Base-by-base conservation (phyloP, 2,797 vertebrate genomes). In the Cryptoprocta ferox region DNA sequence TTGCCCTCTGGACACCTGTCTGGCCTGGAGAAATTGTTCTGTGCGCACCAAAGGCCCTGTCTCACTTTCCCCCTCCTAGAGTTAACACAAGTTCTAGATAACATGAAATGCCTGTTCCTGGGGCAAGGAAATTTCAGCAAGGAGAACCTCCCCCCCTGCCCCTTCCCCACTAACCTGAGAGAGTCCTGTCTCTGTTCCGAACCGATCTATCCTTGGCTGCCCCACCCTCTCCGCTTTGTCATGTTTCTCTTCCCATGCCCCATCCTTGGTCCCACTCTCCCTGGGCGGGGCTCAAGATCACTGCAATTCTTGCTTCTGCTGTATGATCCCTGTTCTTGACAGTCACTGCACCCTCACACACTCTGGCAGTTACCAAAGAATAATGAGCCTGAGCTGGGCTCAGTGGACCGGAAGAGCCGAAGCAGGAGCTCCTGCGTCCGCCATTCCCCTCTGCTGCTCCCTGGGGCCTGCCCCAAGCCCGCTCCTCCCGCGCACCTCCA, bases 331-430 rank as follows among this genome's bases (percentile, higher is more conserved):
- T 92, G 39, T 9, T 96, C 89, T 80, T 83, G 78, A 75, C 65
- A 53, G 73, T 48, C 85, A 65, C 68, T 88, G 70, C 16, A 8
- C 53, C 39, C 80, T 73, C 30, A 6, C 0, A 13, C 10, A 28
- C 95, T 86, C 96, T 73, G 91, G 37, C 97, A 48, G 75, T 95
- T 88, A 94, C 66, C 94, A 65, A 97, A 56, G 48, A 92, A 95
- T 75, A 86, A 37, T 76, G 91, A 91, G 82, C 83, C 89, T 53
- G 75, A 8, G 4, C 59, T 80, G 70, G 79, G 87, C 50, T n/a
- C 65, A 73, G 32, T 87, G 81, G 87, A 79, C 85, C 56, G 91
- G 95, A 92, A 35, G 37, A 26, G 37, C 28, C 91, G 45, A 97
- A 91, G 12, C 37, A 94, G 32, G 97, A 92, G n/a, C 26, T 70